These are phyloP conservation scores for Drosophila grimshawi DNA, from an alignment of 1,140 invertebrate species.

Conservation along the genomic window DNA sequence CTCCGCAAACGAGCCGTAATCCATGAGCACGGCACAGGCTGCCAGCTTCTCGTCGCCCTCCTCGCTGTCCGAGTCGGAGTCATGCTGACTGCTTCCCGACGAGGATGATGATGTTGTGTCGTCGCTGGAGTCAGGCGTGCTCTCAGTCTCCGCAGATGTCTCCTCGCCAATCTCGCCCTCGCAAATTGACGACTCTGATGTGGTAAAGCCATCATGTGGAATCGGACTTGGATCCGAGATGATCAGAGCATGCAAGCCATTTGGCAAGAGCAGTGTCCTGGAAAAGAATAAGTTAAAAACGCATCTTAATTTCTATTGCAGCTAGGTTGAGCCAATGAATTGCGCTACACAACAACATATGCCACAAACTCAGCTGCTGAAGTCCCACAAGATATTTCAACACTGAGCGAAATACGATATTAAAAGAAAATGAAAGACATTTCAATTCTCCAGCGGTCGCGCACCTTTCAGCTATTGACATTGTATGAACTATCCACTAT, in stretches of 20 bases:
- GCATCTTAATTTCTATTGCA: neutral
- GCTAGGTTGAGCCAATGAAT: too few species aligned
- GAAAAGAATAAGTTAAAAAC: neutral
- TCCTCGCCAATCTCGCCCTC: constrained; percentile 34
- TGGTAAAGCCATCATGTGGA: constrained; percentile 75
- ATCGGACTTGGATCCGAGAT: constrained; percentile 86
- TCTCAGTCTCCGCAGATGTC: constrained; percentile 24
- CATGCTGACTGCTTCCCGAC: constrained; percentile 67
- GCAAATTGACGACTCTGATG: constrained; percentile 58
- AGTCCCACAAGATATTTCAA: too few species aligned
- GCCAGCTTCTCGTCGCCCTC: constrained; percentile 86
- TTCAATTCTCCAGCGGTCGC: too few species aligned
- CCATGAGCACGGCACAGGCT: constrained; percentile 89
- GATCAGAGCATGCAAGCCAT: constrained; percentile 89
- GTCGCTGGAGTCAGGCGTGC: constrained; percentile 43
- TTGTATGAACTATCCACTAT: too few species aligned
- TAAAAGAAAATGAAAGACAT: too few species aligned
- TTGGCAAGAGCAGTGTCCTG: constrained; percentile 88
- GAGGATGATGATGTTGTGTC: constrained; percentile 54
- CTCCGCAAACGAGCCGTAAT: constrained; percentile 89
- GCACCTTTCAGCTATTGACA: too few species aligned
- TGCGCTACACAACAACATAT: too few species aligned
- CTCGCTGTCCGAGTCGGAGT: constrained; percentile 83
- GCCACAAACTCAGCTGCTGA: too few species aligned
- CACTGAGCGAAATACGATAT: too few species aligned